Conservation (phyloP, 2,113 vertebrate genomes). For the Hirundichthys speculiger region DNA sequence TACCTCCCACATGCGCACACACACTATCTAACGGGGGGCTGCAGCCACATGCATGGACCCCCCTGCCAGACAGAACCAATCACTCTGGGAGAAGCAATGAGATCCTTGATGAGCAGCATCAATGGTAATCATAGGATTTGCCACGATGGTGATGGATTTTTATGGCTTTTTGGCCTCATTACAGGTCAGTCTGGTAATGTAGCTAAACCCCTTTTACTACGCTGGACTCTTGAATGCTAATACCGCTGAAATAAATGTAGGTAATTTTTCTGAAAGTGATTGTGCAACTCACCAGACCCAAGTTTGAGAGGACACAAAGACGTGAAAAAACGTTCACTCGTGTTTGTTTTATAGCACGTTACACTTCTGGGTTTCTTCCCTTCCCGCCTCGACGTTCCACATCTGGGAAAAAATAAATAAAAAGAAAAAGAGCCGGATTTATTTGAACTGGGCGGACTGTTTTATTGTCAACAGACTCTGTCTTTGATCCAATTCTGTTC, state of each 20-base stretch:
- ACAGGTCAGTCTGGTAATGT: conserved; percentile 47
- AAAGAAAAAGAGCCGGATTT: conserved; percentile 14
- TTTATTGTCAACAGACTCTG: conserved; percentile 27
- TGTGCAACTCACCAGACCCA: too few relatives aligned
- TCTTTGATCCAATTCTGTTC: conserved; percentile 29
- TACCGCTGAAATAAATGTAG: background rate
- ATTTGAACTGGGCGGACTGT: conserved; percentile 43
- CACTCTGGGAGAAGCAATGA: conserved; percentile 60
- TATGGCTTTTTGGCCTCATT: conserved; percentile 75
- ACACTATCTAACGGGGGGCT: conserved; percentile 33
- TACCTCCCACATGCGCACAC: conserved; percentile 13
- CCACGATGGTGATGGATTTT: conserved; percentile 71
- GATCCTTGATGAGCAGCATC: conserved; percentile 76
- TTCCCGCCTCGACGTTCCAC: background rate
- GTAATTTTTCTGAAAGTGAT: background rate
- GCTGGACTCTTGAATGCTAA: conserved; percentile 16
- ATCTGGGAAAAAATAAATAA: background rate
- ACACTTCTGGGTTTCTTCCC: background rate
- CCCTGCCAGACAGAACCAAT: conserved; percentile 71
- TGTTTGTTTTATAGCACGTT: too few relatives aligned
- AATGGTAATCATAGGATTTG: conserved; percentile 77
- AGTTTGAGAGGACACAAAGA: too few relatives aligned
- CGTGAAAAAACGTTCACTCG: too few relatives aligned
- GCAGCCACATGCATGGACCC: conserved; percentile 59
- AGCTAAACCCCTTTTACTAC: conserved; percentile 45